These are phyloP conservation scores for Saguinus imperator DNA, from an alignment of 2,113 vertebrate genomes.

Conservation along the genomic window DNA sequence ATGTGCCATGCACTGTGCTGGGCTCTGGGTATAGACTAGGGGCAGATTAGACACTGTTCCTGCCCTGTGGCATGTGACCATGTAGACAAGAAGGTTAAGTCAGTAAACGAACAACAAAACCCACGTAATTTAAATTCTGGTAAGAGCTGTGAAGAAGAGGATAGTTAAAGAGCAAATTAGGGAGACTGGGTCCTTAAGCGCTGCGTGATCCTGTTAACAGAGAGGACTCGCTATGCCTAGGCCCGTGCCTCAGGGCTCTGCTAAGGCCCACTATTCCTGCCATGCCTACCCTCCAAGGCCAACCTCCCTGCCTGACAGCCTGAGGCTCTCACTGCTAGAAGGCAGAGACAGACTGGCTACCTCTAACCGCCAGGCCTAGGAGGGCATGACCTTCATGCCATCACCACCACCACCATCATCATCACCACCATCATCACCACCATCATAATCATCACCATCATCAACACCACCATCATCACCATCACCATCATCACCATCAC, in stretches of 20 bases:
- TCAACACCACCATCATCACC: too few relatives aligned
- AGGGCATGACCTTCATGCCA: too few relatives aligned
- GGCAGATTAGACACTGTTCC: background rate
- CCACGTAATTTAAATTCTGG: background rate
- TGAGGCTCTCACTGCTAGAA: background rate
- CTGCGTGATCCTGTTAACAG: rapidly evolving
- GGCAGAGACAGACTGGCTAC: background rate
- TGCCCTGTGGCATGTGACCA: background rate
- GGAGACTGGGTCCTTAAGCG: too few relatives aligned
- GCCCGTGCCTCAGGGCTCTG: background rate
- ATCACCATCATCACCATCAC: too few relatives aligned
- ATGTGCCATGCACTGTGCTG: background rate
- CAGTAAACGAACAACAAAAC: background rate
- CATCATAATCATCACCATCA: too few relatives aligned
- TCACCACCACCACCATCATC: too few relatives aligned
- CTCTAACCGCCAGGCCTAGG: background rate
- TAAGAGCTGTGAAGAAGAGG: background rate
- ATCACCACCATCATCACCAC: too few relatives aligned
- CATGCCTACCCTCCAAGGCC: background rate
- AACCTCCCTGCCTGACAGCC: background rate
- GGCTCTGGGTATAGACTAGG: background rate
- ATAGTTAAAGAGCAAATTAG: background rate
- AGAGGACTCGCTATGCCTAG: too few relatives aligned
- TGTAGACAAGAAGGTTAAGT: background rate
- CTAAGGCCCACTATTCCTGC: background rate